Evolutionary conservation across 2,113 vertebrate species (phyloP), one percentile per base, ranked within the genome.

Genomic region (Australoheros scitulus): DNA sequence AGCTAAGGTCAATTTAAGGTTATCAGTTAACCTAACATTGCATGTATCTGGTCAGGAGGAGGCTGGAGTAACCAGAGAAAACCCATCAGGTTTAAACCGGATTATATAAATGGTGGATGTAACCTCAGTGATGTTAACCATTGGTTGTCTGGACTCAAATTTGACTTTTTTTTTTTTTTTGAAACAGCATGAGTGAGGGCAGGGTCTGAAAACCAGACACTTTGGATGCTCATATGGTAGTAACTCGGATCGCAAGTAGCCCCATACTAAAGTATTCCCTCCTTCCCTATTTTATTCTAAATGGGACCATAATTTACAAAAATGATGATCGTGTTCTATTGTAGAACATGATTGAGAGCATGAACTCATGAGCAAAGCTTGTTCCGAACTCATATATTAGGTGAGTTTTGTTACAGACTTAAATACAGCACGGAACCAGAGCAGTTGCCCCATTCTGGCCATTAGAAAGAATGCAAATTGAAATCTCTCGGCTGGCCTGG

Each of bases 321-420:
- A 56, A 56, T 5, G 20, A 56, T 3, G 20, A n/a, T 11, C 8
- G 1, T 9, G 18, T 56, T 56, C 1, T 11, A 22, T 56, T 56
- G 11, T n/a, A n/a, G 3, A 56, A n/a, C 3, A n/a, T 9, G 64
- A 2, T 18, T 29, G 64, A 47, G 22, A 18, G 1, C 41, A 47
- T 43, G 47, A 47, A 41, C 8, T 7, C 22, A 1, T 47, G 17
- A 1, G 38, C 9, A 26, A 68, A 68, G 63, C 22, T 24, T 47
- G 47, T 68, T 0, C n/a, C 17, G 14, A 47, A 38, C 38, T 47
- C n/a, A 47, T 68, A 2, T 26, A 47, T 26, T 26, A 47, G 38
- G 41, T 26, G 1, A 68, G 26, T 22, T 26, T 68, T 68, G 22
- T 22, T 47, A 47, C 17, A 47, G 38, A 47, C 38, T 11, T 43